Conservation (phyloP, 2,888 invertebrate species). For the Noctua janthina region DNA sequence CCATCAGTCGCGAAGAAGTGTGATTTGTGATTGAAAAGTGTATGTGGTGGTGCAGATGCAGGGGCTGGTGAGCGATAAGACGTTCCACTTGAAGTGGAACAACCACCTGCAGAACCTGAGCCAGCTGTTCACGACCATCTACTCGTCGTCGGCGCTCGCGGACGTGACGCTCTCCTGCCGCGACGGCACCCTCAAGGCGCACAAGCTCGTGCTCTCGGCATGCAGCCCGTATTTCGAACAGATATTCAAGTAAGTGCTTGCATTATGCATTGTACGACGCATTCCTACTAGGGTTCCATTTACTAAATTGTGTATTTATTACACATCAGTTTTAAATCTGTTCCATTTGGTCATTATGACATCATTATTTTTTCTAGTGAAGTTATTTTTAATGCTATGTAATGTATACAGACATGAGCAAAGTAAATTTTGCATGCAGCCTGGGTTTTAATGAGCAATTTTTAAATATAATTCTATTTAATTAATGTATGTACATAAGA, state of each 20-base stretch:
- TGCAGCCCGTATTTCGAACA: slow-evolving; percentile 94
- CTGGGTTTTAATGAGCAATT: slow-evolving; percentile 61
- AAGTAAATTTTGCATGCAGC: slow-evolving; percentile 70
- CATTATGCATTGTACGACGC: slow-evolving; percentile 61
- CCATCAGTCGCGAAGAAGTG: slow-evolving; percentile 84
- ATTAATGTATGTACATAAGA: slow-evolving; percentile 44
- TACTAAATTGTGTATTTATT: slow-evolving; percentile 59
- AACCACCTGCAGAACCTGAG: slow-evolving; percentile 93
- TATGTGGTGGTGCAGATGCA: slow-evolving; percentile 89
- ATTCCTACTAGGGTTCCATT: slow-evolving; percentile 51
- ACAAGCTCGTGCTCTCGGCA: slow-evolving; percentile 93
- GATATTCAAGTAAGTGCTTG: slow-evolving; percentile 90
- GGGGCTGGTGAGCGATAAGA: slow-evolving; percentile 91
- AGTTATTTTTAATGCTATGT: slow-evolving; percentile 80
- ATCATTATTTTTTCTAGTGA: slow-evolving; percentile 84
- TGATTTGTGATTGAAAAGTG: slow-evolving; percentile 85
- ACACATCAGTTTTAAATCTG: slow-evolving; percentile 70
- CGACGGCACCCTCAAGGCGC: slow-evolving; percentile 93
- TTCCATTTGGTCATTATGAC: slow-evolving; percentile 83
- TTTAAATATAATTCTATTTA: slow-evolving; percentile 51
- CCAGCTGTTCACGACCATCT: slow-evolving; percentile 92
- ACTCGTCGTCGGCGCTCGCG: slow-evolving; percentile 92
- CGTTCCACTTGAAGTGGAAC: slow-evolving; percentile 93
- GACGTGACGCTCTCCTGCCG: slow-evolving; percentile 93
- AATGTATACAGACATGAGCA: slow-evolving; percentile 76